Conservation (phyloP, 2,888 invertebrate genomes). For the Lissonota sp. region DNA sequence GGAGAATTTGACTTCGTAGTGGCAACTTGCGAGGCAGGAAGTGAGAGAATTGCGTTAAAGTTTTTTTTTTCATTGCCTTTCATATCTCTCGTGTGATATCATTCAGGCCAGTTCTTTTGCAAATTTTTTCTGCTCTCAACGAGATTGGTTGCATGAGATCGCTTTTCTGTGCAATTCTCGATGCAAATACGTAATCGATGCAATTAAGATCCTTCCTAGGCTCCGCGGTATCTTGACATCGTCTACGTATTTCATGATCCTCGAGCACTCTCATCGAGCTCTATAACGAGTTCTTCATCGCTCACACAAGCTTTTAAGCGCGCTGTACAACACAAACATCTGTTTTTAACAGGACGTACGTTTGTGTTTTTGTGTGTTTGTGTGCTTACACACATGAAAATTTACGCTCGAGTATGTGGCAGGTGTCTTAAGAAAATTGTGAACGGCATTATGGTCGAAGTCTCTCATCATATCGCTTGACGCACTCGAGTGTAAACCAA, state of each 20-base stretch:
- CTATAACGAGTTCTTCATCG: conserved; percentile 62
- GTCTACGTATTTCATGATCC: conserved; percentile 37
- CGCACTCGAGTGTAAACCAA: conserved; percentile 56
- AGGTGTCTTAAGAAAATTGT: conserved; percentile 53
- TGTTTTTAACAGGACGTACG: not conserved
- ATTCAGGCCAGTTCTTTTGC: conserved; percentile 26
- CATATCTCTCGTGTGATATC: conserved; percentile 1
- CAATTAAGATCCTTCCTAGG: conserved; percentile 58
- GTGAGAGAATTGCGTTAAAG: conserved; percentile 8
- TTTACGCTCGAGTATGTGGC: conserved; percentile 13
- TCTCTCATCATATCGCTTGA: conserved; percentile 27
- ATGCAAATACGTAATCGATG: conserved; percentile 64
- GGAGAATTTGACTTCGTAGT: conserved; percentile 33
- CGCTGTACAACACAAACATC: not conserved
- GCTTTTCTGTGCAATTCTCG: conserved; percentile 40
- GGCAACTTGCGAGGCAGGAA: not conserved
- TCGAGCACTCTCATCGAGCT: conserved; percentile 50
- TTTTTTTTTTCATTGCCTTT: conserved; percentile 4
- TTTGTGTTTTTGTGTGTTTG: conserved; percentile 7
- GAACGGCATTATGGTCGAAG: conserved; percentile 49
- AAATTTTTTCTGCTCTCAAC: conserved; percentile 26
- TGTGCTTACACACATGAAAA: too few relatives aligned
- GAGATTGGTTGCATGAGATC: conserved; percentile 43
- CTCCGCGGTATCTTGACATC: conserved; percentile 6
- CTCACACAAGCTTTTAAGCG: not conserved